A percentile compares a stretch with the other conserved stretches of the same genome.
phyloP scores from a whole-genome alignment of 2,797 vertebrate genomes.

The Ficedula albicollis region DNA sequence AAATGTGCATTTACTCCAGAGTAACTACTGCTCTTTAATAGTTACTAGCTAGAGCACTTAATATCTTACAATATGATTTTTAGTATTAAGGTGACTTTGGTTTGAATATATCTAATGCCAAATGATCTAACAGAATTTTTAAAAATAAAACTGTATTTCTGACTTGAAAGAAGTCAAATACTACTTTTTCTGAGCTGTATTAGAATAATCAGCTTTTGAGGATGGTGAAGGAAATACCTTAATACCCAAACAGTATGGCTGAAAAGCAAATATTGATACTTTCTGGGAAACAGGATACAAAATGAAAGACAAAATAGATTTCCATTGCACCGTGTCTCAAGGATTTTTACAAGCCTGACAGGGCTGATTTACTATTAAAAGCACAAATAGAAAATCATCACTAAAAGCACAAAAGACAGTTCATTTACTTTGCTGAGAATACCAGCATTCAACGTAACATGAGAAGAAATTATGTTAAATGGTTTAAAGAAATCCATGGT shows the following conservation, averaged over 20 bases:
- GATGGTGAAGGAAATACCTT: constrained; percentile 37
- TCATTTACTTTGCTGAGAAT: background rate
- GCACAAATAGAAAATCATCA: background rate
- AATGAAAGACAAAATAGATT: constrained; percentile 25
- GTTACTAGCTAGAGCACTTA: constrained; percentile 62
- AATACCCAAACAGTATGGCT: constrained; percentile 6
- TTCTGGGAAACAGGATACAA: constrained; percentile 2
- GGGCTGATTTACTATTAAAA: background rate
- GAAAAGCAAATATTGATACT: constrained; percentile 51
- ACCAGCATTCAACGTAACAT: background rate
- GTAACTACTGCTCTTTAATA: constrained; percentile 63
- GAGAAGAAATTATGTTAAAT: background rate
- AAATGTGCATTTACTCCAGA: constrained; percentile 62
- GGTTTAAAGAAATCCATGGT: background rate
- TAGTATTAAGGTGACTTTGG: constrained; percentile 79
- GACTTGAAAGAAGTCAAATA: constrained; percentile 30
- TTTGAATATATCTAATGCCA: constrained; percentile 45
- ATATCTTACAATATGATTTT: constrained; percentile 65
- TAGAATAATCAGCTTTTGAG: constrained; percentile 65
- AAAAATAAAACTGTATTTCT: background rate
- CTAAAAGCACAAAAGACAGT: background rate
- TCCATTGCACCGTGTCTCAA: background rate
- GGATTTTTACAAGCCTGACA: constrained; percentile 2
- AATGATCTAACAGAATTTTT: constrained; percentile 43
- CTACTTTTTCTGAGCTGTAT: constrained; percentile 46